These are phyloP conservation scores for Aulostomus chinensis DNA, from an alignment of 2,797 vertebrate species.

Conservation along the genomic window DNA sequence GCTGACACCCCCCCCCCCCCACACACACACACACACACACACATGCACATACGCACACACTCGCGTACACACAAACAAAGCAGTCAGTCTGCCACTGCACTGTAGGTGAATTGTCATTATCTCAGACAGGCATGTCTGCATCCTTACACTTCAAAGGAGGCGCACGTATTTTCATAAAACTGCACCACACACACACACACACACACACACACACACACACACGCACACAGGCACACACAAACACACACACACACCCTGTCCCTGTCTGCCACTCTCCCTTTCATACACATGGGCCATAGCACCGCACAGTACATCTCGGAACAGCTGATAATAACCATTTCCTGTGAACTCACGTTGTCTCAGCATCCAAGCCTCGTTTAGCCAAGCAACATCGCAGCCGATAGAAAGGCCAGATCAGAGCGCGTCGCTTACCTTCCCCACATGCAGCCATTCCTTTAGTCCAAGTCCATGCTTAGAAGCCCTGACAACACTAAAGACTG, in stretches of 20 bases:
- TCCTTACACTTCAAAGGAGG: constrained; percentile 37
- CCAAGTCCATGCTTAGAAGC: constrained; percentile 63
- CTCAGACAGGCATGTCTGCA: constrained; percentile 49
- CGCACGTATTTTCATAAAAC: constrained; percentile 35
- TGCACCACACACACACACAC: constrained; percentile 11
- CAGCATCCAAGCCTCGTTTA: constrained; percentile 35
- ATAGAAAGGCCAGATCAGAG: constrained; percentile 58
- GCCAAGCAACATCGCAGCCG: constrained; percentile 31
- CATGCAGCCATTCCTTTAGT: constrained; percentile 77
- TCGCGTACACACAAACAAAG: too few species aligned
- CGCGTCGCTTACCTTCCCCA: constrained; percentile 76
- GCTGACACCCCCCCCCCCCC: constrained; percentile 24
- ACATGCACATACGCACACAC: constrained; percentile 18
- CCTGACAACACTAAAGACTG: constrained; percentile 56
- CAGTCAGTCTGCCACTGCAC: constrained; percentile 22
- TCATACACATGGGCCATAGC: constrained; percentile 27
- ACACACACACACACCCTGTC: not conserved
- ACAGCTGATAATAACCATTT: constrained; percentile 66
- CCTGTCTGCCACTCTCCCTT: not conserved
- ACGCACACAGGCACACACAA: too few species aligned
- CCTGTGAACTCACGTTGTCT: constrained; percentile 60
- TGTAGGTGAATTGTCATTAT: constrained; percentile 21
- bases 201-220: too few species aligned
- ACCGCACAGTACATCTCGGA: constrained; percentile 31
- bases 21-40: not conserved